Percentiles rank a stretch among this genome's conserved stretches.
These are phyloP conservation scores for Otus sunia DNA, from an alignment of 2,113 vertebrate genomes.

Conservation along the genomic window DNA sequence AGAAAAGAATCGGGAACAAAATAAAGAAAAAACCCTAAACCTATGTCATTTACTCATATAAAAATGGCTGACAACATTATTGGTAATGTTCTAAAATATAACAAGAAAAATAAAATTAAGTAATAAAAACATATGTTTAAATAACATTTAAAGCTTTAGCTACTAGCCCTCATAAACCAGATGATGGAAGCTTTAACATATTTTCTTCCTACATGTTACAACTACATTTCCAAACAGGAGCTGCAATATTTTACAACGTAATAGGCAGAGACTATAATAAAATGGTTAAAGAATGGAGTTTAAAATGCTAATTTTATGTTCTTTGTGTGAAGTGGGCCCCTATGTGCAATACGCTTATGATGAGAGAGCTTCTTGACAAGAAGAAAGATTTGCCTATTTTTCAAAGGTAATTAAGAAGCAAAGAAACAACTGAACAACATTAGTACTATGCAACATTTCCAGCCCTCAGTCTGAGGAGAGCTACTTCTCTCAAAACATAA, in stretches of 20 bases:
- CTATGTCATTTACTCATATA: neutral
- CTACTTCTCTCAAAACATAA: neutral
- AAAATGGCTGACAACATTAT: neutral
- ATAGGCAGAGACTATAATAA: neutral
- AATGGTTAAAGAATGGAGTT: neutral
- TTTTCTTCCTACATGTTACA: neutral
- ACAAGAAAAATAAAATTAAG: neutral
- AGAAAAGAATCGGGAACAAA: neutral
- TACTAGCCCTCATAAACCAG: neutral
- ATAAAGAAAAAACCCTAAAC: fast-evolving
- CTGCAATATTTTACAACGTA: neutral
- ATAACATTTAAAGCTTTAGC: neutral
- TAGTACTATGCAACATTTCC: neutral
- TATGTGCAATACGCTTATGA: neutral
- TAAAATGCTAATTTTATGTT: neutral
- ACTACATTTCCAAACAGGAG: neutral
- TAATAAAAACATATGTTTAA: neutral
- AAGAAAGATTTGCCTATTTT: constrained; percentile 18
- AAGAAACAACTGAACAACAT: neutral
- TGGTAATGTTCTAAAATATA: neutral
- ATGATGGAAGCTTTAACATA: neutral
- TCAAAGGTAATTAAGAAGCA: constrained; percentile 27
- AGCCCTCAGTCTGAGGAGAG: neutral
- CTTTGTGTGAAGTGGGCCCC: neutral
- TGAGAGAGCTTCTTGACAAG: neutral